Base-by-base conservation (phyloP, 2,113 vertebrate species). In the Nasalis larvatus region DNA sequence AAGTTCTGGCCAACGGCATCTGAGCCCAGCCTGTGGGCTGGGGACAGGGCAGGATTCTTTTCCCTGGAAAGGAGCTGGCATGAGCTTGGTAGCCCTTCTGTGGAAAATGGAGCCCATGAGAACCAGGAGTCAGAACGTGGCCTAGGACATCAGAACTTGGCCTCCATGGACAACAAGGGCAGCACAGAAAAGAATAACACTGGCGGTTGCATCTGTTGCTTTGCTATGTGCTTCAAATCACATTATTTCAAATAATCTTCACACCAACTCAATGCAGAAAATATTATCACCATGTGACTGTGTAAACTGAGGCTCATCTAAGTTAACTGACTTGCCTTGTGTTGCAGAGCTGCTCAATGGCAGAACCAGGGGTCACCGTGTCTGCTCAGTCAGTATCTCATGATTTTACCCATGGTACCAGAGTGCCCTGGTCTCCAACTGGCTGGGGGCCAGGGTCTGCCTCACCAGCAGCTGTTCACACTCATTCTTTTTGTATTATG, bases 301-400 rank as follows among this genome's bases (percentile, higher is more conserved):
- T 37, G 13, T 84, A 74, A 91, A 90, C 85, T 4, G 68, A 92
- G 42, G 77, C 40, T 91, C 32, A 37, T 54, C 27, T 91, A 76
- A n/a, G 21, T 37, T 45, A 27, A 20, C 12, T 17, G 40, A 25
- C 17, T 12, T 76, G 16, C 32, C 16, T 77, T 30, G 37, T 71
- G 63, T 56, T 68, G 66, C n/a, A 25, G 45, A 74, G 27, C 21
- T 49, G 45, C 27, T 78, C 54, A 37, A 60, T 1, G 14, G 12
- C 66, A 86, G 84, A 81, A 18, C 32, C 68, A 47, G 78, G 54
- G 18, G 6, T 63, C 35, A 54, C 27, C 17, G 32, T n/a, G 56
- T 21, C 30, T 40, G 66, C n/a, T n/a, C 17, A 4, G 17, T 94
- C 58, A 77, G 42, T 47, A 54, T 63, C n/a, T 37, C 56, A 30